phyloP scores from a whole-genome alignment of 1,140 invertebrate genomes.

The Metaphire vulgaris region DNA sequence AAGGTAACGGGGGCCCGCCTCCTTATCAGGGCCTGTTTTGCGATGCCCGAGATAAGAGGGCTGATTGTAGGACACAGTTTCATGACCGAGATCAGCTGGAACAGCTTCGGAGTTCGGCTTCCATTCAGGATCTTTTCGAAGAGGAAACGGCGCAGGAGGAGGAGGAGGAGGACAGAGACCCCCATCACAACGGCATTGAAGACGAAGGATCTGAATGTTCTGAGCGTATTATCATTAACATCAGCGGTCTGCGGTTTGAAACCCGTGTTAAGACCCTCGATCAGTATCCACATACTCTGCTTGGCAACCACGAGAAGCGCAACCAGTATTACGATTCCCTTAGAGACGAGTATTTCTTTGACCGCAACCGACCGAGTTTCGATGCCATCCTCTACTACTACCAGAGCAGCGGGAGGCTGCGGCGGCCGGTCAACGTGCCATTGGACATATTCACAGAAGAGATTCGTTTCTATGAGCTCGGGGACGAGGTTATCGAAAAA shows the following conservation, averaged over 20 bases:
- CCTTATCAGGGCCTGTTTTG: background rate
- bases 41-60: background rate
- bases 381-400: slow-evolving; percentile 95
- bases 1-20: background rate
- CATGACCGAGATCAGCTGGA: background rate
- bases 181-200: too few species aligned
- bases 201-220: slow-evolving; percentile 17
- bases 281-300: slow-evolving; percentile 77
- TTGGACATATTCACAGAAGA: slow-evolving; percentile 58
- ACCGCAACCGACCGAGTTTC: slow-evolving; percentile 87
- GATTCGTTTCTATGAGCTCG: slow-evolving; percentile 49
- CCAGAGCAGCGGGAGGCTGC: slow-evolving; percentile 91
- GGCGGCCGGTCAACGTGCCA: slow-evolving; percentile 94
- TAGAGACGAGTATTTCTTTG: slow-evolving; percentile 99
- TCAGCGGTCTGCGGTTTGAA: slow-evolving; percentile 95
- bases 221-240: slow-evolving; percentile 83
- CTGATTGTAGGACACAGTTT: background rate
- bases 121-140: background rate
- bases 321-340: slow-evolving; percentile 82
- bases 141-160: background rate
- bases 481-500: slow-evolving; percentile 41
- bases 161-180: background rate
- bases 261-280: slow-evolving; percentile 82
- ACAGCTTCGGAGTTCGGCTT: background rate
- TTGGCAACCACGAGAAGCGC: slow-evolving; percentile 86